phyloP scores from a whole-genome alignment of 2,888 invertebrate genomes.

The Anorthoa munda region DNA sequence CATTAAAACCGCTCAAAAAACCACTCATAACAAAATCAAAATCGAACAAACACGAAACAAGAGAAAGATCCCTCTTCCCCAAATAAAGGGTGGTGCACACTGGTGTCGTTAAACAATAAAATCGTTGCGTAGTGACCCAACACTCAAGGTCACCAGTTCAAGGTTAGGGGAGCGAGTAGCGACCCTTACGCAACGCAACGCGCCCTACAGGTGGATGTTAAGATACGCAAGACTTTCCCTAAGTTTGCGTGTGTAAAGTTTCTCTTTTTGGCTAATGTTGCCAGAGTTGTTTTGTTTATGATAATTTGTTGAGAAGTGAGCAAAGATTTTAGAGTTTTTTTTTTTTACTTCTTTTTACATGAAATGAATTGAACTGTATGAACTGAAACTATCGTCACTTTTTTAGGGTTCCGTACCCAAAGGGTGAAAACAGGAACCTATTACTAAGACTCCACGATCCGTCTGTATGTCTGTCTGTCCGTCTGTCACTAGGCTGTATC shows the following conservation, averaged over 20 bases:
- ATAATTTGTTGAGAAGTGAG: not conserved
- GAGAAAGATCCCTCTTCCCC: slow-evolving; percentile 31
- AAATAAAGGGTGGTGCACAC: slow-evolving; percentile 71
- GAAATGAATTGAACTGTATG: too few relatives aligned
- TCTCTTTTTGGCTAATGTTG: slow-evolving; percentile 8
- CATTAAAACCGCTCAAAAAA: slow-evolving; percentile 9
- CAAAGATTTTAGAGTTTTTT: not conserved
- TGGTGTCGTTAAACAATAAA: slow-evolving; percentile 69
- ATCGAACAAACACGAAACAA: slow-evolving; percentile 15
- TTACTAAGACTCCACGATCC: too few relatives aligned
- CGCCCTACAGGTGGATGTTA: slow-evolving; percentile 76
- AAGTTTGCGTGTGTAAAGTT: slow-evolving; percentile 31
- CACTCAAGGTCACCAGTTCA: slow-evolving; percentile 79
- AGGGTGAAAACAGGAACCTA: too few relatives aligned
- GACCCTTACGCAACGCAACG: slow-evolving; percentile 74
- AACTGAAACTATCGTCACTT: too few relatives aligned
- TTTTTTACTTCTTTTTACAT: too few relatives aligned
- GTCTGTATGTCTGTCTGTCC: too few relatives aligned
- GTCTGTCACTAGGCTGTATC: too few relatives aligned
- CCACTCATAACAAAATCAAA: slow-evolving; percentile 14
- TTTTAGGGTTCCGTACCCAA: too few relatives aligned
- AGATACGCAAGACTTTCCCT: slow-evolving; percentile 51
- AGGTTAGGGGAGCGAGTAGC: slow-evolving; percentile 78
- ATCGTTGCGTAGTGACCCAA: slow-evolving; percentile 81
- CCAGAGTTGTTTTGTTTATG: slow-evolving; percentile 8